Percentiles rank a stretch among this genome's conserved stretches.
phyloP scores from a whole-genome alignment of 2,113 vertebrate species.

The Lycaon pictus region DNA sequence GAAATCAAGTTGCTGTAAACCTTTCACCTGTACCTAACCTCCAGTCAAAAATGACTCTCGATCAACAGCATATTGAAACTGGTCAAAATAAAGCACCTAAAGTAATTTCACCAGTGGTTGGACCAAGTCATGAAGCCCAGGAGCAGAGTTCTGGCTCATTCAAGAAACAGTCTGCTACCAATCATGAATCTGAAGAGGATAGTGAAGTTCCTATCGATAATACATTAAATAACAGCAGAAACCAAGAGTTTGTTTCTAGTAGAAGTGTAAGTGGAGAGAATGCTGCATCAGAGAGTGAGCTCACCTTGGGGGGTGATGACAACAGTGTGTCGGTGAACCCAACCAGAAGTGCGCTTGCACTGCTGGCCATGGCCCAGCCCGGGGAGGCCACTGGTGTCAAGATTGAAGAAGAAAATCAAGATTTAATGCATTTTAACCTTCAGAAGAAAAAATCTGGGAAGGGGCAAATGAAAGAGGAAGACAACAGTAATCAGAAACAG shows the following conservation, averaged over 20 bases:
- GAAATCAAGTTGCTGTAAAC: constrained; percentile 91
- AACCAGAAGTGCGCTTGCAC: constrained; percentile 81
- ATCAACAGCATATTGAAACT: constrained; percentile 88
- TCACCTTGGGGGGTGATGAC: constrained; percentile 87
- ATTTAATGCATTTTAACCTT: constrained; percentile 88
- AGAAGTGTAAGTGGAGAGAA: constrained; percentile 90
- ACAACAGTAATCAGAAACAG: constrained; percentile 89
- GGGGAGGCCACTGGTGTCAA: constrained; percentile 86
- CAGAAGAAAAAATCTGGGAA: constrained; percentile 93
- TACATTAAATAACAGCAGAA: constrained; percentile 87
- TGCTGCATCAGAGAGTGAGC: constrained; percentile 88
- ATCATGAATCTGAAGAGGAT: constrained; percentile 88
- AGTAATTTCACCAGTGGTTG: constrained; percentile 84
- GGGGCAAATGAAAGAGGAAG: constrained; percentile 91
- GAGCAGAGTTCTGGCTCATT: constrained; percentile 84
- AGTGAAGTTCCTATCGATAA: constrained; percentile 85
- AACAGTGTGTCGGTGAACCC: constrained; percentile 84
- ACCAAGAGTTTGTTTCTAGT: constrained; percentile 89
- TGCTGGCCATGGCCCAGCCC: constrained; percentile 80
- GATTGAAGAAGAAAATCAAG: constrained; percentile 90
- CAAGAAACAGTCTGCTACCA: constrained; percentile 85
- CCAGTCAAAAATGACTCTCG: constrained; percentile 88
- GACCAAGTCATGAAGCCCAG: constrained; percentile 86
- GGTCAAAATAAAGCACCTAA: constrained; percentile 85
- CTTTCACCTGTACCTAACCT: constrained; percentile 88